A percentile compares a stretch with the other conserved stretches of the same genome.
phyloP scores from a whole-genome alignment of 92 coral and sea anemone species.

The Zoanthus sansibaricus region DNA sequence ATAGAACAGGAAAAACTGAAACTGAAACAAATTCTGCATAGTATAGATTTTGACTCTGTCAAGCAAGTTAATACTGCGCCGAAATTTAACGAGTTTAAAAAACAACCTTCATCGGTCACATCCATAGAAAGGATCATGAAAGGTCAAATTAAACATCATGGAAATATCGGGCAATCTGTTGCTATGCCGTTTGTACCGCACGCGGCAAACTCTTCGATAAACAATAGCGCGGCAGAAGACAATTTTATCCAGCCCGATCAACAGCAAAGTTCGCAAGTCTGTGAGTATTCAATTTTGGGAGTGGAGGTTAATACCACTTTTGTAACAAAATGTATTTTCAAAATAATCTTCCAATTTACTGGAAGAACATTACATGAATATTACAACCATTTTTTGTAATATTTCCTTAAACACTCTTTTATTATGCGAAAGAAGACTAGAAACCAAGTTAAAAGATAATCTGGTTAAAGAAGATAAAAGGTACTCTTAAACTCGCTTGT shows the following conservation, averaged over 20 bases:
- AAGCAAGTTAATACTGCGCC: background rate
- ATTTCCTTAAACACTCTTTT: too few relatives aligned
- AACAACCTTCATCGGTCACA: background rate
- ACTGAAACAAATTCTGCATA: conserved; percentile 48
- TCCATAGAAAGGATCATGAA: background rate
- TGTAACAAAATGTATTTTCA: too few relatives aligned
- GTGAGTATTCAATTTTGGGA: conserved; percentile 5
- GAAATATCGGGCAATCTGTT: background rate
- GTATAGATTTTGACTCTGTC: conserved; percentile 39
- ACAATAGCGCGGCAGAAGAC: background rate
- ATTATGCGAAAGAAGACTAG: too few relatives aligned
- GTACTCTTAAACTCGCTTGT: too few relatives aligned
- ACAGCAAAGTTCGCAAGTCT: background rate
- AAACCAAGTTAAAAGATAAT: too few relatives aligned
- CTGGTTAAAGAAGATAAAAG: too few relatives aligned
- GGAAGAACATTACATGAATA: too few relatives aligned
- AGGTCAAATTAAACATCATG: background rate
- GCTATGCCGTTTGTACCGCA: background rate
- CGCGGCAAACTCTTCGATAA: background rate
- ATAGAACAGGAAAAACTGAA: conserved; percentile 44
- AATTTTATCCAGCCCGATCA: background rate
- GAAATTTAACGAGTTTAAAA: conserved; percentile 1
- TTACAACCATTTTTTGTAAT: too few relatives aligned
- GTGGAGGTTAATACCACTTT: too few relatives aligned
- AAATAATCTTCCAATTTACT: too few relatives aligned